Base-by-base conservation (phyloP, 2,113 vertebrate species). In the Gymnorhina tibicen region DNA sequence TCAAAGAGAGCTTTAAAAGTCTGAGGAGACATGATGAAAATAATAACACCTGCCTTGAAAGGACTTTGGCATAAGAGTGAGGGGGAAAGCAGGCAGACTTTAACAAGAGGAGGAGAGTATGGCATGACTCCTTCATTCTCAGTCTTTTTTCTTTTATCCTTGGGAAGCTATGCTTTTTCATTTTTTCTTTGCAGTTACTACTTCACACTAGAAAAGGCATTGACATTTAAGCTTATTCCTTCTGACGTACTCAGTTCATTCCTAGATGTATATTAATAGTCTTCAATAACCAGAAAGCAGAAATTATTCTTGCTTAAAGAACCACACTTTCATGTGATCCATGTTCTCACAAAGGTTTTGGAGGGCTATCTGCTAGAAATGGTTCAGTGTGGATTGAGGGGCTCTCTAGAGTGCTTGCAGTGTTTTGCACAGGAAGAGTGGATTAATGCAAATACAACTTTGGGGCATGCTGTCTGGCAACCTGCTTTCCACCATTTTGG, bases 401-500 rank as follows among this genome's bases (percentile, higher is more conserved):
- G 15, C 6, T 85, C 32, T 67, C 27, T 35, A 68, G 41, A 69
- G 13, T 37, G 12, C 26, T 56, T 66, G 6, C 17, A 33, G 22
- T 24, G 7, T 37, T 62, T 67, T 50, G 16, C 2, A 2, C 7
- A 21, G 52, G 33, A 80, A 6, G 6, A 63, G 9, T 16, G 20
- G 21, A 41, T 56, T 66, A 35, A 55, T 0, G 0, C 41, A 85
- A 79, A 50, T 52, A 30, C 22, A 46, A 0, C 2, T 7, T 17
- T 53, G 41, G 13, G 14, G 1, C 5, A 26, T 26, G 9, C 16
- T 11, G 3, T 63, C 44, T 74, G 27, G 13, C 3, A 69, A 44
- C 5, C 16, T 37, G 35, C 24, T 66, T 87, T 79, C 35, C 44
- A 64, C 28, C 18, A 11, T 66, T 69, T 46, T 22, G 28, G 17